Conservation (phyloP, 2,113 vertebrate genomes). For the Barbus barbus region DNA sequence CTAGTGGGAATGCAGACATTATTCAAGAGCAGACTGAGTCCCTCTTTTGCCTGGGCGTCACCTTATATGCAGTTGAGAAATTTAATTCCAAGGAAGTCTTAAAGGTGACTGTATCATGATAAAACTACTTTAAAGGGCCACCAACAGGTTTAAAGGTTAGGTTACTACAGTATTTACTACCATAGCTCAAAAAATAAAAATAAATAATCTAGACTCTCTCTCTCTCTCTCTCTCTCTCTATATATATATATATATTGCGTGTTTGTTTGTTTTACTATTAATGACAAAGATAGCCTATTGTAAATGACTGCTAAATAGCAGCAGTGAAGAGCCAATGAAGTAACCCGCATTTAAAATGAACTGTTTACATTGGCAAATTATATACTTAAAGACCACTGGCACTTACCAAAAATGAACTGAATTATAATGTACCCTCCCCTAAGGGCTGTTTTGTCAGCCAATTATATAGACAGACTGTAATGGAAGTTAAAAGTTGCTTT, state of each 20-base stretch:
- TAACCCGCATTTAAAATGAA: slow-evolving; percentile 8
- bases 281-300: background rate
- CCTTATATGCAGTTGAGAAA: background rate
- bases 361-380: slow-evolving; percentile 27
- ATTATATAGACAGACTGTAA: slow-evolving; percentile 11
- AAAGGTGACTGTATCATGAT: background rate
- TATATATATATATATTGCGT: too few relatives aligned
- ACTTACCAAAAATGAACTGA: slow-evolving; percentile 30
- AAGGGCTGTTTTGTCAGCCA: slow-evolving; percentile 5
- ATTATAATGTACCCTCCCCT: slow-evolving; percentile 21
- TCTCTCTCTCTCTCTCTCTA: too few relatives aligned
- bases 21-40: slow-evolving; percentile 22
- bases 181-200: too few relatives aligned
- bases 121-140: too few relatives aligned
- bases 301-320: background rate
- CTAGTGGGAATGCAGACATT: slow-evolving; percentile 34
- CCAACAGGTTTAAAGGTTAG: too few relatives aligned
- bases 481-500: slow-evolving; percentile 39
- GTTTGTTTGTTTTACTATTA: background rate
- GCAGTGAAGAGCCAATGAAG: background rate
- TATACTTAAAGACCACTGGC: slow-evolving; percentile 12
- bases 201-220: too few relatives aligned
- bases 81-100: background rate
- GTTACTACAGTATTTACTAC: too few relatives aligned
- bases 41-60: background rate